Base-by-base conservation (phyloP, 2,797 vertebrate species). In the Lutra lutra region DNA sequence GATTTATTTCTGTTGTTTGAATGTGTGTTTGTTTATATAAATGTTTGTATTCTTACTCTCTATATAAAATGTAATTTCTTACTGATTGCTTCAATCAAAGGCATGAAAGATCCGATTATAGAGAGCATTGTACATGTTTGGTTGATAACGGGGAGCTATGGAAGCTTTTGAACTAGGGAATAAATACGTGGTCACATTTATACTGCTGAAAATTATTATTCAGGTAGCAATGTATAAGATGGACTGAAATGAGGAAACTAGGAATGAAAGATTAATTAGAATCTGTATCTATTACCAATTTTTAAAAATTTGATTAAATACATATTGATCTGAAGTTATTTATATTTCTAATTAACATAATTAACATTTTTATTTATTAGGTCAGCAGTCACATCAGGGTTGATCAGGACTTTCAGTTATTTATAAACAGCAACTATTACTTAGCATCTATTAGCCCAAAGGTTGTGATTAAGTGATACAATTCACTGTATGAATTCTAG, bases 261-360 rank as follows among this genome's bases (percentile, higher is more conserved):
- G 32, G 8, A 88, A 79, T 72, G 62, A 86, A 90, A 62, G 10
- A 13, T 82, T 85, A 54, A 66, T 90, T 72, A 83, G 46, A 90
- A 43, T 89, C 40, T 96, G 58, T 75, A 27, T n/a, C 29, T 6
- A 46, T 79, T 73, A 35, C 32, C 23, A 95, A 32, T 88, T 94
- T 94, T 94, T 73, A 82, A 95, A 78, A 92, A 68, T 92, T 14
- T 51, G 60, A 75, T 62, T 92, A 87, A 92, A 64, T 84, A 85
- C 20, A 68, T 12, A 38, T 79, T 78, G 68, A 82, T 68, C 48
- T 90, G 83, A 94, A 89, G 79, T 75, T 88, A 89, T 83, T 93
- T 79, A 32, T 77, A 83, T 94, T 90, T 64, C 0, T 92, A 77
- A 89, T 86, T 58, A 83, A 43, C 43, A 93, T n/a, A 40, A 54